A percentile compares a stretch with the other conserved stretches of the same genome.
These are phyloP conservation scores for Gnathonemus longibarbis DNA, from an alignment of 2,113 vertebrate species.

Conservation along the genomic window DNA sequence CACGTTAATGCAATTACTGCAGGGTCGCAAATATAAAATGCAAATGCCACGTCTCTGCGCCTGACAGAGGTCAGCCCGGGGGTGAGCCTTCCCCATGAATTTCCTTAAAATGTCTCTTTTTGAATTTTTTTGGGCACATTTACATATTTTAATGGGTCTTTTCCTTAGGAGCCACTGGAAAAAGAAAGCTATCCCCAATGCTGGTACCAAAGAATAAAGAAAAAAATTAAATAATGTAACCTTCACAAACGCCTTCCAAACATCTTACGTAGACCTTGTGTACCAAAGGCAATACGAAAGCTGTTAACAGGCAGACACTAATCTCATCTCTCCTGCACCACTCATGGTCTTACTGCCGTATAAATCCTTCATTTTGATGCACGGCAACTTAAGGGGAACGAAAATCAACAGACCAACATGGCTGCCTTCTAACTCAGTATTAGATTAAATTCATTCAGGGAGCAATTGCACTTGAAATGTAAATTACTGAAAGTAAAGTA, in stretches of 20 bases:
- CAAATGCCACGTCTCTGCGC: not conserved
- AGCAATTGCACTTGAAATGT: not conserved
- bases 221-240: not conserved
- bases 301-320: not conserved
- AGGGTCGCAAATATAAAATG: conserved; percentile 16
- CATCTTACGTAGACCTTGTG: not conserved
- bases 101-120: not conserved
- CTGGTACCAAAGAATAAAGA: not conserved
- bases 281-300: not conserved
- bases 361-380: conserved; percentile 15
- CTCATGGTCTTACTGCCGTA: not conserved
- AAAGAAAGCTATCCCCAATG: not conserved
- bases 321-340: not conserved
- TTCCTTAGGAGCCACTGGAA: not conserved
- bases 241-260: not conserved
- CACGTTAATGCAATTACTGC: conserved; percentile 8
- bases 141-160: not conserved
- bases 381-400: not conserved
- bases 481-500: not conserved
- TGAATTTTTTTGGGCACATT: not conserved
- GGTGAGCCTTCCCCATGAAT: not conserved
- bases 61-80: not conserved
- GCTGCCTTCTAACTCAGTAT: not conserved
- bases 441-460: conserved; percentile 8
- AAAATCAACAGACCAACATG: not conserved